A percentile compares a stretch with the other conserved stretches of the same genome.
Conservation (phyloP, 2,888 invertebrate species). For the Drosophila pegasa region DNA sequence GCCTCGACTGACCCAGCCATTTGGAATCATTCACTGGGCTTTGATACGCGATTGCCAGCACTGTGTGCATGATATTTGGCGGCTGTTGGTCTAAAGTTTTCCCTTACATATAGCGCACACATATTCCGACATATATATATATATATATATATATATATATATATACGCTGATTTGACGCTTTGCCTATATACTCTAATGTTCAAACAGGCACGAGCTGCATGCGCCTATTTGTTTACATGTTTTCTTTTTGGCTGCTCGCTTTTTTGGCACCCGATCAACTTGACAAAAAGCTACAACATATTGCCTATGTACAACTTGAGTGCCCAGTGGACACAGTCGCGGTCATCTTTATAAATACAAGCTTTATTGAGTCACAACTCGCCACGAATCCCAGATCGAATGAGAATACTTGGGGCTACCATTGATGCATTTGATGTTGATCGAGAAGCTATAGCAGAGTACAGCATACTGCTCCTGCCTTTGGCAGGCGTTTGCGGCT, state of each 20-base stretch:
- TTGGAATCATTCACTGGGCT: slow-evolving; percentile 49
- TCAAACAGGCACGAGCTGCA: slow-evolving; percentile 56
- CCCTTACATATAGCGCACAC: slow-evolving; percentile 9
- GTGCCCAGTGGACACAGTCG: slow-evolving; percentile 33
- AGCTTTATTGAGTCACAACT: background rate
- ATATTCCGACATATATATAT: slow-evolving; percentile 11
- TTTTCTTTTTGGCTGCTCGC: slow-evolving; percentile 51
- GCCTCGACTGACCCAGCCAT: slow-evolving; percentile 31
- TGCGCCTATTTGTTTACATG: slow-evolving; percentile 59
- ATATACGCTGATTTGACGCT: slow-evolving; percentile 36
- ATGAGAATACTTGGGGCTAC: background rate
- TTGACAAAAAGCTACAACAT: slow-evolving; percentile 52
- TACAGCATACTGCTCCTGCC: slow-evolving; percentile 1
- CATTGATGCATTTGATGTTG: slow-evolving; percentile 39
- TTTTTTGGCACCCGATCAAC: slow-evolving; percentile 70
- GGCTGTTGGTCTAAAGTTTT: slow-evolving; percentile 26
- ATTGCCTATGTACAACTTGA: slow-evolving; percentile 41
- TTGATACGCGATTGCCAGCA: slow-evolving; percentile 24
- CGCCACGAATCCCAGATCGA: background rate
- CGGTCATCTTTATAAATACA: slow-evolving; percentile 21
- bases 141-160: slow-evolving; percentile 12
- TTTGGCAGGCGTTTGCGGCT: slow-evolving; percentile 25
- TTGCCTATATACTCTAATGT: slow-evolving; percentile 34
- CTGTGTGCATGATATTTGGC: slow-evolving; percentile 50
- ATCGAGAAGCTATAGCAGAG: slow-evolving; percentile 3